phyloP scores from a whole-genome alignment of 2,113 vertebrate genomes.

The Probosciger aterrimus region DNA sequence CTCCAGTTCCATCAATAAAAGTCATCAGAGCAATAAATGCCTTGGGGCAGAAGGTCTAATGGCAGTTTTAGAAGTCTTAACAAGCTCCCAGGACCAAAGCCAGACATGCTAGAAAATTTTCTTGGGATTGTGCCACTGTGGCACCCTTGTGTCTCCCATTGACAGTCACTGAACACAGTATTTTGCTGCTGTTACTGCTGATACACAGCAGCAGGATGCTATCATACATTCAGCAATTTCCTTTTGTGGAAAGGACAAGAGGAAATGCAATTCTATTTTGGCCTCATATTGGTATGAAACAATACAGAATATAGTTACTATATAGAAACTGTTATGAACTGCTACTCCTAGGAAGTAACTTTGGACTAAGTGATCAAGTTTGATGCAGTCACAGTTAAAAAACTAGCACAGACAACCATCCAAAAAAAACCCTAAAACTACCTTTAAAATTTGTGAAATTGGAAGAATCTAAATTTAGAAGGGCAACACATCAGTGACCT shows the following conservation, averaged over 20 bases:
- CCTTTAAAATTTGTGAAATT: neutral
- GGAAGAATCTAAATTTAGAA: neutral
- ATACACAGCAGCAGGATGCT: neutral
- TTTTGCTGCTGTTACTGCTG: neutral
- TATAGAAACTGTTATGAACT: neutral
- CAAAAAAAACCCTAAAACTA: neutral
- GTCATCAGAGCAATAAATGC: neutral
- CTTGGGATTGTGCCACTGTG: neutral
- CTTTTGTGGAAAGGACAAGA: neutral
- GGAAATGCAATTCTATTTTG: neutral
- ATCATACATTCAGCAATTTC: neutral
- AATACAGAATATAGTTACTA: neutral
- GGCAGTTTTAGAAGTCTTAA: neutral
- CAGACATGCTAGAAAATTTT: neutral
- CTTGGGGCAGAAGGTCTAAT: fast-evolving
- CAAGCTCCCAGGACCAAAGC: neutral
- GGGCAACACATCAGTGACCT: neutral
- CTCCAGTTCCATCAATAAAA: neutral
- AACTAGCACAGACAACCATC: neutral
- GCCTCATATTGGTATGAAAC: neutral
- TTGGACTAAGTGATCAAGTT: neutral
- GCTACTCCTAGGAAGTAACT: neutral
- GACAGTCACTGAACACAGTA: neutral
- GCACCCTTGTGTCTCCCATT: neutral
- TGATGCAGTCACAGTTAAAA: neutral